Conservation (phyloP, 2,113 vertebrate species). For the Leucopternis melanops region DNA sequence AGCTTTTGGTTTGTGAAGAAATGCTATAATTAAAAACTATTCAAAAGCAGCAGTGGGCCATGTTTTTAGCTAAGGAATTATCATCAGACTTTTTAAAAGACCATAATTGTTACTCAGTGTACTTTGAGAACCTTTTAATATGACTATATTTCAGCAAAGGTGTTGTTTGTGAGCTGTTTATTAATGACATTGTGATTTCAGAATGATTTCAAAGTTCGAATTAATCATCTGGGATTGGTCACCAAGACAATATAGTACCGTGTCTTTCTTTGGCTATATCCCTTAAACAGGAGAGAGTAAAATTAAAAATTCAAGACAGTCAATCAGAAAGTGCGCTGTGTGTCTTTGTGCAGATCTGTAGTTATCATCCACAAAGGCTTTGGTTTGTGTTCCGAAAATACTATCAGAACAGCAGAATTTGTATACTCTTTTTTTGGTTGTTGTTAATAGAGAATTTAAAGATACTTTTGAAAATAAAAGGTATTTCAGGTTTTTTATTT, state of each 20-base stretch:
- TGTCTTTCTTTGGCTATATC: background rate
- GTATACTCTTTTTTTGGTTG: background rate
- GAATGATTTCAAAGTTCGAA: background rate
- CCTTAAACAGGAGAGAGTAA: background rate
- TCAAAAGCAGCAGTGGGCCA: background rate
- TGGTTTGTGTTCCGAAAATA: background rate
- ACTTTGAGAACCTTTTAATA: background rate
- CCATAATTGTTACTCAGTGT: background rate
- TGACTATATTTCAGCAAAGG: background rate
- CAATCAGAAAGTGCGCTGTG: background rate
- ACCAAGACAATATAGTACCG: background rate
- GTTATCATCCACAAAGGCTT: background rate
- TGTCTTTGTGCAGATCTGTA: background rate
- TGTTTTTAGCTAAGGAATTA: background rate
- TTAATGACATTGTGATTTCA: background rate
- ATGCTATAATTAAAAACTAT: background rate
- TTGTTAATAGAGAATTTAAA: background rate
- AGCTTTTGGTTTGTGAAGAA: background rate
- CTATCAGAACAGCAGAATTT: background rate
- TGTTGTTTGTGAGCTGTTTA: background rate
- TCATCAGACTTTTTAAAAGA: background rate
- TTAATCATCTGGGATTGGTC: background rate
- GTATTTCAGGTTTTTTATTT: background rate
- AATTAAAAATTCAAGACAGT: background rate
- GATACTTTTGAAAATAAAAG: background rate